Evolutionary conservation across 2,888 invertebrate genomes (phyloP).

Genomic region (Oxyteleia sp.): DNA sequence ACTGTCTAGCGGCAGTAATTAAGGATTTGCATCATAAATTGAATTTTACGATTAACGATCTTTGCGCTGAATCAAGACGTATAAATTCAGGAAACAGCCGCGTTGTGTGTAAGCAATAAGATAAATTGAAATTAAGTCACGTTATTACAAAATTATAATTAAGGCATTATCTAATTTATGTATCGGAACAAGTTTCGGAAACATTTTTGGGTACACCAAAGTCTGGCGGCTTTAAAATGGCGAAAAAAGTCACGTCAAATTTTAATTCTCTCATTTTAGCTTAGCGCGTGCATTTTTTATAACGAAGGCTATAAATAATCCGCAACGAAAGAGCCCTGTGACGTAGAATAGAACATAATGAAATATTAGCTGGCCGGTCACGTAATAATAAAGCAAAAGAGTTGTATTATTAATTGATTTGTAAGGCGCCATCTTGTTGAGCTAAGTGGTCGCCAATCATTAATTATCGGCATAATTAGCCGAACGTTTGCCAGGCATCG

Average conservation of each 20-base stretch:
- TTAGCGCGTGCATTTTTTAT: too few species aligned
- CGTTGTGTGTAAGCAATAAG: conserved; percentile 33
- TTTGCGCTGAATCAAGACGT: conserved; percentile 57
- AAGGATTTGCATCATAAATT: conserved; percentile 69
- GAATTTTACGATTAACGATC: conserved; percentile 67
- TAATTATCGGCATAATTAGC: conserved; percentile 65
- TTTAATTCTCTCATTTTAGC: conserved; percentile 5
- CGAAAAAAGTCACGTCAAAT: neutral
- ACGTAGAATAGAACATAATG: too few species aligned
- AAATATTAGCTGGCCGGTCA: too few species aligned
- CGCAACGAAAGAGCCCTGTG: too few species aligned
- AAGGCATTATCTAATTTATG: conserved; percentile 58
- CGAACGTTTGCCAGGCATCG: too few species aligned
- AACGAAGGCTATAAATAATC: too few species aligned
- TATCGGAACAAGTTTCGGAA: conserved; percentile 9
- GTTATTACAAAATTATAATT: conserved; percentile 56
- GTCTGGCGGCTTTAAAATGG: too few species aligned
- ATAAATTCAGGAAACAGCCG: conserved; percentile 44
- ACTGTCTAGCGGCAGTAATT: conserved; percentile 59
- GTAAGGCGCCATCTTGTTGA: conserved; percentile 60
- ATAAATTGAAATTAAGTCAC: conserved; percentile 50
- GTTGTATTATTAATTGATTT: conserved; percentile 70
- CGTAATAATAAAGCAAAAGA: conserved; percentile 44
- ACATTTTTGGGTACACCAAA: conserved; percentile 25
- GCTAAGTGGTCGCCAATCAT: conserved; percentile 54